These are phyloP conservation scores for Acanthosoma haemorrhoidale DNA, from an alignment of 2,888 invertebrate genomes.

Conservation along the genomic window DNA sequence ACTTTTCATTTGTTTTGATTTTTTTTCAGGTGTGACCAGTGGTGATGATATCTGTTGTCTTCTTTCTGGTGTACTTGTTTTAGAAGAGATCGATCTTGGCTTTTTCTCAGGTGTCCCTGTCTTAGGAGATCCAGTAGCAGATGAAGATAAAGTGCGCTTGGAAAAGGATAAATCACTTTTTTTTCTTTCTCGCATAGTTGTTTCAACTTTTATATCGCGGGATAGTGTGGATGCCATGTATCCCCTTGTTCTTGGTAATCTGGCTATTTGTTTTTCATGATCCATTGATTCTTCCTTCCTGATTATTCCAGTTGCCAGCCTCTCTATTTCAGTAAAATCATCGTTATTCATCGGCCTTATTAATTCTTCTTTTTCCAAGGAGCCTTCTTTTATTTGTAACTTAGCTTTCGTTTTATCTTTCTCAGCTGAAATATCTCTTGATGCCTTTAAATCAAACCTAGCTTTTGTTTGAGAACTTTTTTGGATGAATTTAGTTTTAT, in stretches of 20 bases:
- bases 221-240: conserved; percentile 59
- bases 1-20: neutral
- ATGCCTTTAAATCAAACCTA: neutral
- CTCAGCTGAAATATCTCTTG: neutral
- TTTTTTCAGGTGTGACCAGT: neutral
- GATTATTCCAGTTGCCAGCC: neutral
- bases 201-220: conserved; percentile 52
- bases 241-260: conserved; percentile 43
- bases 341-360: neutral
- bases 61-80: neutral
- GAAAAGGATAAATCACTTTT: conserved; percentile 27
- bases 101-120: conserved; percentile 35
- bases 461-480: neutral
- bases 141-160: conserved; percentile 7
- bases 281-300: neutral
- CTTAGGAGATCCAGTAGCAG: conserved; percentile 29
- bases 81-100: neutral
- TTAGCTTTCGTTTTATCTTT: neutral
- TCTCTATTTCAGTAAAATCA: neutral
- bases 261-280: neutral
- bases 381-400: neutral
- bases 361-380: neutral
- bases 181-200: conserved; percentile 34
- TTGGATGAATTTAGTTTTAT: neutral
- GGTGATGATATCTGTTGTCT: neutral